These are phyloP conservation scores for Stictocephala bisonia DNA, from an alignment of 2,888 invertebrate species.

Conservation along the genomic window DNA sequence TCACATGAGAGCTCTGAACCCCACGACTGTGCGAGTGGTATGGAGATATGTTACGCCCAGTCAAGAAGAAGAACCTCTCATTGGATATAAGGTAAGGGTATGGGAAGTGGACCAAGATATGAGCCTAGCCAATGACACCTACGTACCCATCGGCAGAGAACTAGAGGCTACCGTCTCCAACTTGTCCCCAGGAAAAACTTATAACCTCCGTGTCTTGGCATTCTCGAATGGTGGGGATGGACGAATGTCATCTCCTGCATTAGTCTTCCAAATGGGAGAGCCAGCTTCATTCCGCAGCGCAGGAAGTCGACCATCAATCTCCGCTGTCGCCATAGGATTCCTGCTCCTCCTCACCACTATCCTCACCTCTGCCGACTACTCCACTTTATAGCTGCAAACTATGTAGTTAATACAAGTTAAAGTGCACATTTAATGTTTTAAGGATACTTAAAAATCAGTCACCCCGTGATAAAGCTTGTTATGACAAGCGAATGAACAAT, in stretches of 20 bases:
- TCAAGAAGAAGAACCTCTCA: slow-evolving; percentile 91
- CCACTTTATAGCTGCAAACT: no score
- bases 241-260: slow-evolving; percentile 93
- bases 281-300: slow-evolving; percentile 15
- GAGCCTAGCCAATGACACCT: slow-evolving; percentile 89
- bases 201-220: slow-evolving; percentile 90
- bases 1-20: slow-evolving; percentile 83
- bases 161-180: slow-evolving; percentile 81
- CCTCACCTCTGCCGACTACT: no score
- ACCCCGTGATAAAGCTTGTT: no score
- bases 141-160: slow-evolving; percentile 78
- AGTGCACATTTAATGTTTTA: no score
- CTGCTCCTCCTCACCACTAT: background rate
- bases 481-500: no score
- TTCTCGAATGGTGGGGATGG: slow-evolving; percentile 97
- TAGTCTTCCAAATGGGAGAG: slow-evolving; percentile 87
- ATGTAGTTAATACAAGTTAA: no score
- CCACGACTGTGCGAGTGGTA: slow-evolving; percentile 86
- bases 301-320: background rate
- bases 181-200: slow-evolving; percentile 84
- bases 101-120: slow-evolving; percentile 97
- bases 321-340: background rate
- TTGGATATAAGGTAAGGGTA: slow-evolving; percentile 93
- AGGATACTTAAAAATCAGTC: no score
- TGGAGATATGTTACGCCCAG: slow-evolving; percentile 96